These are phyloP conservation scores for Sphaeridia pumilis DNA, from an alignment of 2,888 invertebrate genomes.

Conservation along the genomic window DNA sequence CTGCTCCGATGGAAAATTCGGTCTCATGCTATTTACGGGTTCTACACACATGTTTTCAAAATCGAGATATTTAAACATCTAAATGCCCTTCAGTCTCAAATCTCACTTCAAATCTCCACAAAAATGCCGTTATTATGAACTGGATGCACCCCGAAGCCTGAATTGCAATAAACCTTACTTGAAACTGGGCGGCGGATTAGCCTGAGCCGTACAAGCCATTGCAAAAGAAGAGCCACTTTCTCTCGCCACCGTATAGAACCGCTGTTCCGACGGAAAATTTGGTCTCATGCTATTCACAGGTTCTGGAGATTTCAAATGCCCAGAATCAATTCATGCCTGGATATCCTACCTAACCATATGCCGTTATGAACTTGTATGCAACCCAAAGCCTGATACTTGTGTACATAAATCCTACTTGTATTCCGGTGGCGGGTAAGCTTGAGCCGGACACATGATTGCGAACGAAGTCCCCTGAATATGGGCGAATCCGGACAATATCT, in stretches of 20 bases:
- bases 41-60: too few species aligned
- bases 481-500: slow-evolving; percentile 5
- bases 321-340: too few species aligned
- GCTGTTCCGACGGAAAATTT: slow-evolving; percentile 17
- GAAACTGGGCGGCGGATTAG: slow-evolving; percentile 20
- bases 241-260: slow-evolving; percentile 16
- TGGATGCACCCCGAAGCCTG: too few species aligned
- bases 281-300: slow-evolving; percentile 21
- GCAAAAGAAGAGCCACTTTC: slow-evolving; percentile 14
- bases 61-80: too few species aligned
- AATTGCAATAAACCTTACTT: too few species aligned
- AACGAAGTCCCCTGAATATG: slow-evolving; percentile 19
- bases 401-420: too few species aligned
- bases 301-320: too few species aligned
- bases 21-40: slow-evolving; percentile 18
- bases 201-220: slow-evolving; percentile 16
- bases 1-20: slow-evolving; percentile 17
- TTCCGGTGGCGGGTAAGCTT: slow-evolving; percentile 27
- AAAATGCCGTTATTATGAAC: too few species aligned
- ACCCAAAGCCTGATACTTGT: too few species aligned
- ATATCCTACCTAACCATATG: too few species aligned
- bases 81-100: too few species aligned
- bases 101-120: too few species aligned
- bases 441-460: slow-evolving; percentile 30
- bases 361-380: not conserved